phyloP scores from a whole-genome alignment of 2,113 vertebrate genomes.

The Salvelinus sp. region DNA sequence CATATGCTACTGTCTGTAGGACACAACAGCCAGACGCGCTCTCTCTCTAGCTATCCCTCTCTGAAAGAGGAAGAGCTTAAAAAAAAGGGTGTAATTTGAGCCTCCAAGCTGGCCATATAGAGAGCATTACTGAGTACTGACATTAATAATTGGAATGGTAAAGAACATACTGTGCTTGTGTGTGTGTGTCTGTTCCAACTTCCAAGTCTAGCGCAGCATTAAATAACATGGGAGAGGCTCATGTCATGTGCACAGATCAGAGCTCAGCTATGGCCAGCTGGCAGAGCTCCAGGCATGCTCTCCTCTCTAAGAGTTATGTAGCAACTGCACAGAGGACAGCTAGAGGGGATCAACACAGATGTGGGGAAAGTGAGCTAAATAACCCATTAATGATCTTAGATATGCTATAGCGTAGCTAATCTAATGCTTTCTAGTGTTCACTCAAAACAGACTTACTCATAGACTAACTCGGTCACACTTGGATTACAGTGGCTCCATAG shows the following conservation, averaged over 20 bases:
- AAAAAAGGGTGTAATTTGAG: no score
- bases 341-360: neutral
- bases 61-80: no score
- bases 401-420: neutral
- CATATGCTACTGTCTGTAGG: no score
- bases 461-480: neutral
- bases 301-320: neutral
- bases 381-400: neutral
- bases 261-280: constrained; percentile 6
- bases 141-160: neutral
- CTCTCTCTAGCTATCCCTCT: no score
- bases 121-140: no score
- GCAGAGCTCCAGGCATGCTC: neutral
- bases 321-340: neutral
- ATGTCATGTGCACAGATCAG: constrained; percentile 10
- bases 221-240: neutral
- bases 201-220: neutral
- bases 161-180: neutral
- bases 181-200: neutral
- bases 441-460: neutral
- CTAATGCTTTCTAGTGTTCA: neutral
- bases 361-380: neutral
- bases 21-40: no score
- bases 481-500: neutral
- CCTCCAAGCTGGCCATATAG: no score